Evolutionary conservation across 2,113 vertebrate species (phyloP).

Genomic region (Gnathonemus longibarbis): DNA sequence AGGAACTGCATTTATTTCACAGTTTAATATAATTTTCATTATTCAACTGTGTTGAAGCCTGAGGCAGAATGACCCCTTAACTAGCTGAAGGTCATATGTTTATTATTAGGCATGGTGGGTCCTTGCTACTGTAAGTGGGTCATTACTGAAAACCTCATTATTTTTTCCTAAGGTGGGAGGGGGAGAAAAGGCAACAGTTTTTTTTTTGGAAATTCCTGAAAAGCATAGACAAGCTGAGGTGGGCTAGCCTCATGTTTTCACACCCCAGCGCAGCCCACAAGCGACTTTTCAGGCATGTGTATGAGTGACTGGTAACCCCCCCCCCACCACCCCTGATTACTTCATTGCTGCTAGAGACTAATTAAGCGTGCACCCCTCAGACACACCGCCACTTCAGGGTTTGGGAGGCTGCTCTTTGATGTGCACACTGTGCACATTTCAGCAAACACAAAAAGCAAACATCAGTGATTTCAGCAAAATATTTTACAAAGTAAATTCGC

Average conservation of each 20-base stretch:
- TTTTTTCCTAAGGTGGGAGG: background rate
- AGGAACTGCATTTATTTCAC: conserved; percentile 15
- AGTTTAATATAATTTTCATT: conserved; percentile 14
- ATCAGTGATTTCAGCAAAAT: background rate
- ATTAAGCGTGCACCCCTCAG: background rate
- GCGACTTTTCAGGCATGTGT: background rate
- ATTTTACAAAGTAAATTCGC: background rate
- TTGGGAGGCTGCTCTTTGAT: background rate
- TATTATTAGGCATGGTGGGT: conserved; percentile 2
- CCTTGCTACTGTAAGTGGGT: conserved; percentile 1
- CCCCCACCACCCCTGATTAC: background rate
- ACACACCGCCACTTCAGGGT: background rate
- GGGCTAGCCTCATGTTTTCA: background rate
- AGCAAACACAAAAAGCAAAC: background rate
- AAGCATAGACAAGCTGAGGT: background rate
- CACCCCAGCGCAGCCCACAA: background rate
- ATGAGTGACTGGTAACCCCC: background rate
- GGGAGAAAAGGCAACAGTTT: background rate
- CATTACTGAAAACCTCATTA: background rate
- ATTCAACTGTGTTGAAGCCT: conserved; percentile 7
- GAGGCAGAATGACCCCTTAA: background rate
- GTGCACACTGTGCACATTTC: background rate
- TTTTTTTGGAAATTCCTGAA: background rate
- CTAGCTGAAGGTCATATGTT: conserved; percentile 8
- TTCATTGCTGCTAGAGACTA: background rate